These are phyloP conservation scores for Proterorhinus semilunaris DNA, from an alignment of 2,113 vertebrate genomes.

Conservation along the genomic window DNA sequence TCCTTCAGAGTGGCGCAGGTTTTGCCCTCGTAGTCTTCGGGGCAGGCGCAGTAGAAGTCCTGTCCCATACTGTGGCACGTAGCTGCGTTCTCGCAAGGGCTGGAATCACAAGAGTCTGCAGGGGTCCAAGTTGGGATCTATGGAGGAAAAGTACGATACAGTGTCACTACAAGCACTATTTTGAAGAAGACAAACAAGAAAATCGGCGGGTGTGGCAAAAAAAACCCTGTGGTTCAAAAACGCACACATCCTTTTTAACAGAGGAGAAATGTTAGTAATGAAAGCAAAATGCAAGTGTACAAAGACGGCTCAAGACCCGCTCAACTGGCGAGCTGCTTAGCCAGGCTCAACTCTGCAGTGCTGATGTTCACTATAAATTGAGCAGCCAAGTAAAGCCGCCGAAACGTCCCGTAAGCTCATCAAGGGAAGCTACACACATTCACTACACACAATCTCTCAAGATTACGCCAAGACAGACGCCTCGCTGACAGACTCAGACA, in stretches of 20 bases:
- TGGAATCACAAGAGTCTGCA: conserved; percentile 84
- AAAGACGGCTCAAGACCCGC: conserved; percentile 2
- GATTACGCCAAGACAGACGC: conserved; percentile 37
- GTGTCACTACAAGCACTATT: background rate
- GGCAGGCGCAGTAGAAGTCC: conserved; percentile 94
- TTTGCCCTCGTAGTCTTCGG: conserved; percentile 88
- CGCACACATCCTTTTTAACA: too few relatives aligned
- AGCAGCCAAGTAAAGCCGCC: conserved; percentile 48
- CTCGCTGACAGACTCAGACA: background rate
- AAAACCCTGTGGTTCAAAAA: background rate
- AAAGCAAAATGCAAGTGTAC: background rate
- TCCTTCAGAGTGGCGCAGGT: conserved; percentile 86
- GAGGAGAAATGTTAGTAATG: background rate
- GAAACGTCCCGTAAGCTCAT: conserved; percentile 60
- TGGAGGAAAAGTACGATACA: background rate
- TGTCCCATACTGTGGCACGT: conserved; percentile 85
- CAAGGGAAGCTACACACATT: conserved; percentile 45
- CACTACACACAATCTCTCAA: conserved; percentile 44
- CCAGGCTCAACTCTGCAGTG: conserved; percentile 21
- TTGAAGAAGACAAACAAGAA: too few relatives aligned
- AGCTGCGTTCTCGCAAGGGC: conserved; percentile 89
- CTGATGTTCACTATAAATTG: conserved; percentile 42
- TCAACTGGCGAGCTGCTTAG: conserved; percentile 46
- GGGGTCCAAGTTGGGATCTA: conserved; percentile 75
- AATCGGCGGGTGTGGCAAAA: too few relatives aligned